Percentiles rank a stretch among this genome's conserved stretches.
Conservation (phyloP, 1,140 invertebrate genomes). For the Drosophila melanogaster region DNA sequence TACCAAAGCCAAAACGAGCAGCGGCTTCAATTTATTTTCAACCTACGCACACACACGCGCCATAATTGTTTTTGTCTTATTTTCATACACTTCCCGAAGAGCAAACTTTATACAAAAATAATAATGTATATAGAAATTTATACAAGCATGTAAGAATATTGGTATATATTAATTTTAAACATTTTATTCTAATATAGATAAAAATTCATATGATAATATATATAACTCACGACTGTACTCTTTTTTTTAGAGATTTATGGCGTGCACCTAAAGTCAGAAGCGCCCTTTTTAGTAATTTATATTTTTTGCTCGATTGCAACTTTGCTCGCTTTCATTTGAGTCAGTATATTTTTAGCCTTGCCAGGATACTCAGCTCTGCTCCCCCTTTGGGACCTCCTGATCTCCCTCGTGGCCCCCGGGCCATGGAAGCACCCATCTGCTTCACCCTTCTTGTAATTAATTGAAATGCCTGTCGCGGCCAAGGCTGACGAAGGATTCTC, state of each 20-base stretch:
- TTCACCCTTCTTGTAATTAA: slow-evolving; percentile 20
- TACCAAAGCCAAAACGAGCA: slow-evolving; percentile 48
- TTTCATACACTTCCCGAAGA: not conserved
- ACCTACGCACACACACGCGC: slow-evolving; percentile 17
- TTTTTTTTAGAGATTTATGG: not conserved
- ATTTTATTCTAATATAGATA: too few species aligned
- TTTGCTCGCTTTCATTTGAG: not conserved
- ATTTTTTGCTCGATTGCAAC: slow-evolving; percentile 11
- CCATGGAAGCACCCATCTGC: not conserved
- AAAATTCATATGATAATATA: too few species aligned
- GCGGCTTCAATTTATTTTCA: slow-evolving; percentile 43
- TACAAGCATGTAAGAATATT: too few species aligned
- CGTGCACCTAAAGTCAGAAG: not conserved
- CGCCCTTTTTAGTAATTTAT: too few species aligned
- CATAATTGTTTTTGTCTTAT: slow-evolving; percentile 20
- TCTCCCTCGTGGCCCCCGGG: slow-evolving; percentile 3
- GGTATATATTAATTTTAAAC: too few species aligned
- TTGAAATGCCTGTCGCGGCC: slow-evolving; percentile 46
- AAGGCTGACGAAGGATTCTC: slow-evolving; percentile 18
- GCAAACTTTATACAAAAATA: not conserved
- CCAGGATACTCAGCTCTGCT: not conserved
- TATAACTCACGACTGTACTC: too few species aligned
- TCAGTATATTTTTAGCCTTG: slow-evolving; percentile 14
- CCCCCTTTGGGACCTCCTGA: slow-evolving; percentile 13
- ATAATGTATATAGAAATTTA: too few species aligned